Base-by-base conservation (phyloP, 2,113 vertebrate genomes). In the Tichodroma muraria region DNA sequence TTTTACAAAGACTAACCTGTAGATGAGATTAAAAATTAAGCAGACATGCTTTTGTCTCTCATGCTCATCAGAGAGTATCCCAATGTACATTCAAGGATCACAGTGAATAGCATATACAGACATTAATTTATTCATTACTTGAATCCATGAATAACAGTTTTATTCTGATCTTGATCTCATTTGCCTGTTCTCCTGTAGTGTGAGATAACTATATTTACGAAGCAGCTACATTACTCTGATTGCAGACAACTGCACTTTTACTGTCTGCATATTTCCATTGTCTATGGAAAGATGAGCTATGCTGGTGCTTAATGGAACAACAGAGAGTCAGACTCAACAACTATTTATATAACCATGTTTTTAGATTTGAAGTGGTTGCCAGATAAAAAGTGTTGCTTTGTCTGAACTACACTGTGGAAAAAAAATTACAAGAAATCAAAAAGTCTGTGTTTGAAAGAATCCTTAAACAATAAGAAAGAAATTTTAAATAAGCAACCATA, bases 11-110 rank as follows among this genome's bases (percentile, higher is more conserved):
- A 88, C 54, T 91, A 88, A 72, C 75, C 56, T 7, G 0, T 60
- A 85, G 85, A 88, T 59, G n/a, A 91, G 77, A 94, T 95, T 91
- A 95, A 96, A 94, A 93, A 88, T 95, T 94, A 86, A 95, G 77
- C 20, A 75, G 88, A 80, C 25, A 35, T 45, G 53, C 69, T 90
- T 73, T 91, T 33, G 64, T 78, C 44, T 83, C 60, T 78, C 44
- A 42, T 68, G 61, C 57, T 94, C 20, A 71, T 85, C 89, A 86
- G 76, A 94, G n/a, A 90, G n/a, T 57, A 83, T 52, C 27, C 33
- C 52, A 59, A 44, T 19, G 45, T 87, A 82, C 61, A 33, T 73
- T 88, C 79, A 65, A 83, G 60, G 80, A 87, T 89, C 89, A 89
- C 28, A 88, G 60, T 68, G 40, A 94, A 75, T 56, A 91, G 7